Percentiles rank a stretch among this genome's conserved stretches.
phyloP scores from a whole-genome alignment of 2,888 invertebrate species.

The Sarcophaga carnaria region DNA sequence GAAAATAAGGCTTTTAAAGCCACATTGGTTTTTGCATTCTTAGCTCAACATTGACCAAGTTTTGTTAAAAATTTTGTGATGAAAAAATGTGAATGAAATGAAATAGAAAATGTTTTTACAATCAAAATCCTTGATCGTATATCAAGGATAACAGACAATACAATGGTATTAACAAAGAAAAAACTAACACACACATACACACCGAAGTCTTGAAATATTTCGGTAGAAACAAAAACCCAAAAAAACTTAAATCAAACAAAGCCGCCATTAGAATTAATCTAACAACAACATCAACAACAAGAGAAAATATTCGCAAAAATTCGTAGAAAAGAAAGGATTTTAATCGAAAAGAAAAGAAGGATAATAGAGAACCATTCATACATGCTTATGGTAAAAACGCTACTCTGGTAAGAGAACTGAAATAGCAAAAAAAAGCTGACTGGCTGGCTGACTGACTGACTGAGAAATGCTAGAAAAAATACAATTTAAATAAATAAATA shows the following conservation, averaged over 20 bases:
- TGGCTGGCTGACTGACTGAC: not conserved
- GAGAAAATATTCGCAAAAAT: not conserved
- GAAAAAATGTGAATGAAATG: not conserved
- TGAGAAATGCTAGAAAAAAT: not conserved
- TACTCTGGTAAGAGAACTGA: not conserved
- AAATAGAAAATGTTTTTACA: not conserved
- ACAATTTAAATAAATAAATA: not conserved
- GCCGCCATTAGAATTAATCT: slow-evolving; percentile 42
- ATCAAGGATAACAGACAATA: slow-evolving; percentile 42
- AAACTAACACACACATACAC: not conserved
- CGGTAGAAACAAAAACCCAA: not conserved
- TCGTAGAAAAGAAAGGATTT: not conserved
- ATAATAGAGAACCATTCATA: not conserved
- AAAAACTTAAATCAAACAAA: slow-evolving; percentile 57
- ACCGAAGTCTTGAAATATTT: slow-evolving; percentile 39
- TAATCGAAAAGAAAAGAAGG: not conserved
- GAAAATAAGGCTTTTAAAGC: slow-evolving; percentile 10
- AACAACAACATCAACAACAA: slow-evolving; percentile 7
- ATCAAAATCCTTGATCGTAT: slow-evolving; percentile 37
- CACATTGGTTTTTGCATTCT: not conserved
- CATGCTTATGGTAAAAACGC: not conserved
- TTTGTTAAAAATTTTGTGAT: not conserved
- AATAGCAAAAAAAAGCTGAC: not conserved
- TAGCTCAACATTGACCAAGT: not conserved
- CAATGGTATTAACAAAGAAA: too few relatives aligned